These are phyloP conservation scores for Dicranocentrus wangi DNA, from an alignment of 2,888 invertebrate genomes.

Conservation along the genomic window DNA sequence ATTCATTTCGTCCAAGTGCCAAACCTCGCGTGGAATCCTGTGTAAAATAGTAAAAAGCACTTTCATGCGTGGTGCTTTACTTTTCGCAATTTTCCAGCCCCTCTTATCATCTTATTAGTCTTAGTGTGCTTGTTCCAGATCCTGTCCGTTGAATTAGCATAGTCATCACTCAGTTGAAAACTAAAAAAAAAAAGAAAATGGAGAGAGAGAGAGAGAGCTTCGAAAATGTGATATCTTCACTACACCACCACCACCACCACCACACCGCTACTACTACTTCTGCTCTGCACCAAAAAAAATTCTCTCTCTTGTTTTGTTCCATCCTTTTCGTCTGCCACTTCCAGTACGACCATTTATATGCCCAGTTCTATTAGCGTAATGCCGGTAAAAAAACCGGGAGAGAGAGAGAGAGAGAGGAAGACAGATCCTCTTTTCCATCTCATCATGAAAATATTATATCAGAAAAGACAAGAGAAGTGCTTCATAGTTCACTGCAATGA, in stretches of 20 bases:
- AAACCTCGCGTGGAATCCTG: not conserved
- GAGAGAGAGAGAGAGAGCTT: not conserved
- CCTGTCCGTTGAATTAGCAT: conserved; percentile 61
- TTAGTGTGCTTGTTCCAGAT: not conserved
- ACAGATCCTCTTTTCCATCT: conserved; percentile 12
- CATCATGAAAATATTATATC: conserved; percentile 58
- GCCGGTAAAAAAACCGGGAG: conserved; percentile 19
- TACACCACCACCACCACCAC: no score
- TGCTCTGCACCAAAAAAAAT: no score
- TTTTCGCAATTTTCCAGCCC: conserved; percentile 11
- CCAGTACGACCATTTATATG: not conserved
- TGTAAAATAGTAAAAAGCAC: not conserved
- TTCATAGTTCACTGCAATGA: conserved; percentile 43
- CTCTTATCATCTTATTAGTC: conserved; percentile 25
- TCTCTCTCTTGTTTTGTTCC: not conserved
- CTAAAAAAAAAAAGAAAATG: conserved; percentile 12
- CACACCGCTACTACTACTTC: no score
- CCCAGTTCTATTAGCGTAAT: conserved; percentile 1
- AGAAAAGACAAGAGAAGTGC: conserved; percentile 47
- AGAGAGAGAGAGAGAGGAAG: not conserved
- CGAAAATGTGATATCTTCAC: no score
- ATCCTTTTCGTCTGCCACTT: not conserved
- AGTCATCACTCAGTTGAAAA: conserved; percentile 59
- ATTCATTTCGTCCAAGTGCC: conserved; percentile 3
- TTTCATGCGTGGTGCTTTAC: not conserved